Evolutionary conservation across 2,888 invertebrate genomes (phyloP), one percentile per base, ranked within the genome.

Genomic region (Heliconius charithonia): DNA sequence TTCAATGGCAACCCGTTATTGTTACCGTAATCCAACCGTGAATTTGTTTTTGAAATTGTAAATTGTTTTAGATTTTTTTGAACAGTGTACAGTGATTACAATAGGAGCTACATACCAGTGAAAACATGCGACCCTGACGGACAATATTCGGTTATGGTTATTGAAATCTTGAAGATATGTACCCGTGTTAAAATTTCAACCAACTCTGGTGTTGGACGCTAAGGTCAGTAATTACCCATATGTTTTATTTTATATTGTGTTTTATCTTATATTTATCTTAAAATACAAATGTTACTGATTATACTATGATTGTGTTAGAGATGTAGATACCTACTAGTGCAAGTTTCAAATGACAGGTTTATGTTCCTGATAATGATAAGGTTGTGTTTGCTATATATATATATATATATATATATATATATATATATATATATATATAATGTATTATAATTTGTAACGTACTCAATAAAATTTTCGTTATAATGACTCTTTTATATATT

Each of bases 141-240:
- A 87, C 83, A 87, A 92, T 92, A 91, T 90, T 89, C 85, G 82
- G 86, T 91, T 91, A 86, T 89, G 89, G 86, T 86, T 88, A 88
- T 88, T 87, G 85, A 84, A 86, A 83, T 83, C 82, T 85, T 83
- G 83, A 86, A 87, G 87, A 85, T 86, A 87, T 82, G 83, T 82
- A 83, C 73, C 82, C 80, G 79, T 82, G 82, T 82, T 83, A 83
- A 83, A 82, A 83, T 81, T 78, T 81, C 80, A 80, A 79, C 70
- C 78, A 72, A 76, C 74, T 76, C 59, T 66, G 76, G 76, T 82
- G 80, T 80, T 82, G 78, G 69, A 80, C 80, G 78, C 69, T 81
- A 83, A 86, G 86, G 86, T 86, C 82, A 72, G 85, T 80, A 73
- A 19, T 72, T 19, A 69, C 62, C 41, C 63, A 45, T 59, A 72